Evolutionary conservation across 64 coral and sea anemone genomes (phyloP).

Genomic region (Acropora tenuis): DNA sequence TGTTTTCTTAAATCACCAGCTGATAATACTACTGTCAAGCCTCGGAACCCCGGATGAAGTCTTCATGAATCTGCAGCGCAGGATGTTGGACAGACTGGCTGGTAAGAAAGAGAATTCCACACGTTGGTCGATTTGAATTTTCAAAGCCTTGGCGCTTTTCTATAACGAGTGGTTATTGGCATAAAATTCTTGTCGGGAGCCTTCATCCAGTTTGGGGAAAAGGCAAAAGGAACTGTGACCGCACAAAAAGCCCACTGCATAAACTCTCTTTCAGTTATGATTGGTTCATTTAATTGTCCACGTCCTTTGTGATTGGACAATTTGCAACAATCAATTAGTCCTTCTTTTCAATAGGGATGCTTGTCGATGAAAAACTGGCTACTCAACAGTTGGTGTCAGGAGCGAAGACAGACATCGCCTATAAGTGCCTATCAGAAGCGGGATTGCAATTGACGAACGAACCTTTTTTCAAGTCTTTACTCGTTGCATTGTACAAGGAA

Average conservation of each 20-base stretch:
- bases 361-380: conserved; percentile 82
- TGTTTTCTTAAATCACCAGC: conserved; percentile 90
- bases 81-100: conserved; percentile 81
- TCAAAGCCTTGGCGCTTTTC: too few relatives aligned
- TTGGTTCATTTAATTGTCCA: too few relatives aligned
- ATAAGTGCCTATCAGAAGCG: conserved; percentile 56
- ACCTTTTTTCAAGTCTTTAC: conserved; percentile 83
- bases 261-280: too few relatives aligned
- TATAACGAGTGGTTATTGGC: too few relatives aligned
- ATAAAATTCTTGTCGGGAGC: too few relatives aligned
- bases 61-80: conserved; percentile 71
- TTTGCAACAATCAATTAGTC: neutral
- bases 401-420: conserved; percentile 83
- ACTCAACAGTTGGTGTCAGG: conserved; percentile 77
- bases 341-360: conserved; percentile 67
- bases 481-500: conserved; percentile 85
- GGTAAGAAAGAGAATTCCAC: conserved; percentile 32
- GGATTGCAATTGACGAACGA: conserved; percentile 87
- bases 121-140: too few relatives aligned
- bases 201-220: too few relatives aligned
- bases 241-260: too few relatives aligned
- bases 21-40: conserved; percentile 97
- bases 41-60: conserved; percentile 84
- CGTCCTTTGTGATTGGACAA: too few relatives aligned
- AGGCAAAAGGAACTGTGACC: too few relatives aligned